phyloP scores from a whole-genome alignment of 2,113 vertebrate genomes.

The Asarcornis scutulata region DNA sequence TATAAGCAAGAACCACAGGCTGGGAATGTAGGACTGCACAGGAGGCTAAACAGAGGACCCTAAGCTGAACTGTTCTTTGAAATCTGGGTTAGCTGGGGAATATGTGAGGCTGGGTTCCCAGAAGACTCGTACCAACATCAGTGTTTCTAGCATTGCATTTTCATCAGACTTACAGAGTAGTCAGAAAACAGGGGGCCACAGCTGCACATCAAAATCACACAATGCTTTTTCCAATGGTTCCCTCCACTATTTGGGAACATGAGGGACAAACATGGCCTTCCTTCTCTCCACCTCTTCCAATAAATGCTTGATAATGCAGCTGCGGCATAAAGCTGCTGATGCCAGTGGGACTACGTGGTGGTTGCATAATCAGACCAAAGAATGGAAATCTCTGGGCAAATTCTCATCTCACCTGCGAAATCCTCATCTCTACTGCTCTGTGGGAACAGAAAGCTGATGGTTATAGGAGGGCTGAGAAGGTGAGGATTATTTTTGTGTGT shows the following conservation, averaged over 20 bases:
- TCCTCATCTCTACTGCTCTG: background rate
- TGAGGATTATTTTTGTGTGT: background rate
- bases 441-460: background rate
- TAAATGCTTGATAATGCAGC: constrained; percentile 4
- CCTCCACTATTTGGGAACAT: background rate
- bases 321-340: constrained; percentile 38
- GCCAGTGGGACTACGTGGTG: background rate
- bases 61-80: background rate
- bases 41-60: background rate
- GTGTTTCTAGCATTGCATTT: background rate
- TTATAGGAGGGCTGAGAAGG: background rate
- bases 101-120: background rate
- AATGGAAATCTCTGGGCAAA: constrained; percentile 32
- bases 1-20: background rate
- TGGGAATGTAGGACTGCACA: background rate
- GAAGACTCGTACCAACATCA: background rate
- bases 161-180: background rate
- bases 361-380: background rate
- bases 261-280: background rate
- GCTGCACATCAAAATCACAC: background rate
- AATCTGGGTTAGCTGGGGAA: background rate
- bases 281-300: background rate
- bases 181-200: background rate
- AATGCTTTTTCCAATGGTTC: background rate
- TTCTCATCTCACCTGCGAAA: background rate